Base-by-base conservation (phyloP, 2,888 invertebrate species). In the Cheilosia variabilis region DNA sequence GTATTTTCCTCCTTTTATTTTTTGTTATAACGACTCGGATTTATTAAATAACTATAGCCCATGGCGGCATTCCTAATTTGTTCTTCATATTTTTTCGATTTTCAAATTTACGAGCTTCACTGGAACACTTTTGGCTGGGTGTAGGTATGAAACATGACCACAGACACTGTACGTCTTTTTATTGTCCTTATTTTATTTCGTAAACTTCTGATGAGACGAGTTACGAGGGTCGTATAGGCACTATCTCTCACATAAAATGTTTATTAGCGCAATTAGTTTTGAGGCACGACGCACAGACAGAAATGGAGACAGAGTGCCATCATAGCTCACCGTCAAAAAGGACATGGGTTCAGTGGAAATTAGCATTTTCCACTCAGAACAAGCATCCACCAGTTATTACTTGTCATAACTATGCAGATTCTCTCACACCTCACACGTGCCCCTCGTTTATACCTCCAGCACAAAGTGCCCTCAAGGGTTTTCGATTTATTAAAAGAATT, bases 401-500 rank as follows among this genome's bases (percentile, higher is more conserved):
- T 80, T 52, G 62, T 73, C 68, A 63, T 55, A 52, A 24, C 55
- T 4, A 37, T 37, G 13, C 13, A 47, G 73, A 62, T 50, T 68
- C 17, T 34, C 45, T 15, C 43, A 69, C 57, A 68, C 47, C 37
- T 37, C 37, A 37, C 37, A 37, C 37, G 37, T 37, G 37, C 37
- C 37, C 13, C 3, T 3, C 31, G 9, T 31, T 2, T 31, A 31
- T 31, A 37, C 13, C 41, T 53, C 55, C 15, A 55, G n/a, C 60
- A 41, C 53, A 60, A 37, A 60, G 45, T 43, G 47, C 72, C 73
- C 68, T 57, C 77, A 34, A 52, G 77, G 66, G 55, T 78, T 76
- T 71, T 81, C 76, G 63, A 76, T 76, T 71, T 76, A 65, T 81
- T 76, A 50, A 57, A 53, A 43, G 37, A 78, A 34, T 75, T 79